These are phyloP conservation scores for Drosophila borealis DNA, from an alignment of 2,888 invertebrate species.

Conservation along the genomic window DNA sequence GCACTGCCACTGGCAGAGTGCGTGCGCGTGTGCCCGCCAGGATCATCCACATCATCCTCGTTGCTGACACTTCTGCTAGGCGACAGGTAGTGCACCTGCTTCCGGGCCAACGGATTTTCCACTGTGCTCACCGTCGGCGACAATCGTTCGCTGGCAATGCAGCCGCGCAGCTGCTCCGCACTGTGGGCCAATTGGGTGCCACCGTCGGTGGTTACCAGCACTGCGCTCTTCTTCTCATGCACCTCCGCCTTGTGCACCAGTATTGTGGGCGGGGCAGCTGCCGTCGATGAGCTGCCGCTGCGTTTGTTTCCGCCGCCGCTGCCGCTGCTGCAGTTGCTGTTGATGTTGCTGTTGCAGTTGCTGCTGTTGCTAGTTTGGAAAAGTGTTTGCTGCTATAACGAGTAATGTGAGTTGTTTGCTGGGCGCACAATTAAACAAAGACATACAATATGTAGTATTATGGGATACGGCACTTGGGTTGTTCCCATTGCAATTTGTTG, in stretches of 20 bases:
- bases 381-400: slow-evolving; percentile 83
- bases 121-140: slow-evolving; percentile 13
- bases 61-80: slow-evolving; percentile 27
- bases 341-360: slow-evolving; percentile 33
- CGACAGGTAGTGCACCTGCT: slow-evolving; percentile 64
- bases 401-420: slow-evolving; percentile 78
- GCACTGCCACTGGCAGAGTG: slow-evolving; percentile 4
- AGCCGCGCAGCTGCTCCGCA: slow-evolving; percentile 34
- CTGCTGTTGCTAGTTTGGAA: slow-evolving; percentile 78
- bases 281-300: slow-evolving; percentile 47
- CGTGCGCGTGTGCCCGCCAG: slow-evolving; percentile 26
- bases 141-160: slow-evolving; percentile 21
- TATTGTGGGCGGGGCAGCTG: slow-evolving; percentile 67
- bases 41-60: slow-evolving; percentile 44
- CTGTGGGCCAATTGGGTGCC: slow-evolving; percentile 48
- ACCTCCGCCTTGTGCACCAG: slow-evolving; percentile 80
- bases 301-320: slow-evolving; percentile 53
- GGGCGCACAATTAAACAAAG: slow-evolving; percentile 51
- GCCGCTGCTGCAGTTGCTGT: slow-evolving; percentile 15
- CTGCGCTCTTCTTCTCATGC: slow-evolving; percentile 66
- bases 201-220: slow-evolving; percentile 57
- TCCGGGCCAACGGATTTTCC: slow-evolving; percentile 49
- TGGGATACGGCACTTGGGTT: slow-evolving; percentile 1
- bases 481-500: slow-evolving; percentile 2
- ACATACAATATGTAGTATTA: slow-evolving; percentile 28